Percentiles rank a stretch among this genome's conserved stretches.
Evolutionary conservation across 2,113 vertebrate genomes (phyloP).

Genomic region (Nannobrachium achirus): DNA sequence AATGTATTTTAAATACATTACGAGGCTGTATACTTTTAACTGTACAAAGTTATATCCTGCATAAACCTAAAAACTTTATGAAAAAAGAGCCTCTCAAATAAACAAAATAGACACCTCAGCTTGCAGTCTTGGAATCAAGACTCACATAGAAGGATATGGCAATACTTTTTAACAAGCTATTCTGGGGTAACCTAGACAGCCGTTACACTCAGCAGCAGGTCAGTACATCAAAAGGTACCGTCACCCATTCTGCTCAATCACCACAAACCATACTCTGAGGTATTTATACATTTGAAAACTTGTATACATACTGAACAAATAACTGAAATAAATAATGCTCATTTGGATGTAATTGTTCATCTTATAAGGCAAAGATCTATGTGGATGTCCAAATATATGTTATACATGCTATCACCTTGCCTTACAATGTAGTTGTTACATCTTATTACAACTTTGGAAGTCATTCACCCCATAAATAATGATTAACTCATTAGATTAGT

Average conservation of each 20-base stretch:
- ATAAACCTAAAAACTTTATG: constrained; percentile 53
- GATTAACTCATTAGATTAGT: not conserved
- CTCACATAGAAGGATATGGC: constrained; percentile 23
- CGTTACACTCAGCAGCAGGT: constrained; percentile 25
- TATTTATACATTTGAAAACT: constrained; percentile 17
- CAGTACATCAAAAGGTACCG: constrained; percentile 1
- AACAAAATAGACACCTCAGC: constrained; percentile 70
- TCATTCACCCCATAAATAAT: not conserved
- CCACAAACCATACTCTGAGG: constrained; percentile 59
- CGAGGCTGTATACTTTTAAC: constrained; percentile 59
- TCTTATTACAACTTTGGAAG: not conserved
- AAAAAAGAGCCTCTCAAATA: constrained; percentile 48
- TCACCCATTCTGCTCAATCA: not conserved
- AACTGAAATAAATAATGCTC: constrained; percentile 14
- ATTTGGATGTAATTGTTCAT: not conserved
- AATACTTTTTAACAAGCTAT: constrained; percentile 24
- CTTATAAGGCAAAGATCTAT: not conserved
- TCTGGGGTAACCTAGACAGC: constrained; percentile 15
- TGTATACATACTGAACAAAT: constrained; percentile 35
- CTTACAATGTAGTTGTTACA: too few relatives aligned
- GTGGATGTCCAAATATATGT: not conserved
- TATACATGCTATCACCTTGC: too few relatives aligned
- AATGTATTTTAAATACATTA: constrained; percentile 78
- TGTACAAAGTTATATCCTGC: constrained; percentile 79
- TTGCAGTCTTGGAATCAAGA: constrained; percentile 65